Percentiles rank a stretch among this genome's conserved stretches.
phyloP scores from a whole-genome alignment of 2,797 vertebrate genomes.

The Hybognathus amarus region DNA sequence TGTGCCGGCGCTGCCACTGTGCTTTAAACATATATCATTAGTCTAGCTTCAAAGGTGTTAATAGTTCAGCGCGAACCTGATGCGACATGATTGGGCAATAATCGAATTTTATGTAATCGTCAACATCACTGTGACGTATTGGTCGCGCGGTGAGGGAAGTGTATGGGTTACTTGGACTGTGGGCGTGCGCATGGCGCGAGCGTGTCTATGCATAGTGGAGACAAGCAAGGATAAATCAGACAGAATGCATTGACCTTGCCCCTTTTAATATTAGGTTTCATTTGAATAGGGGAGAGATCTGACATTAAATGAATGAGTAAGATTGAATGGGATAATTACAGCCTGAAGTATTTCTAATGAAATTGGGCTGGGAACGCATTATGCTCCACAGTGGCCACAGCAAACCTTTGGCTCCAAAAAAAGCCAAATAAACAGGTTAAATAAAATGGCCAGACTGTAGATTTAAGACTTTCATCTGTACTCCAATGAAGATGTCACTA shows the following conservation, averaged over 20 bases:
- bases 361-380: background rate
- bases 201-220: constrained; percentile 34
- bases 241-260: constrained; percentile 38
- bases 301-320: constrained; percentile 18
- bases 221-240: constrained; percentile 28
- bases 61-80: constrained; percentile 11
- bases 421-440: background rate
- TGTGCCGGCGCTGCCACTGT: background rate
- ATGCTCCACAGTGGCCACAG: background rate
- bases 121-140: constrained; percentile 65
- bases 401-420: background rate
- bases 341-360: background rate
- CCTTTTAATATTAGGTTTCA: constrained; percentile 26
- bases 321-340: constrained; percentile 17
- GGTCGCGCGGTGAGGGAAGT: constrained; percentile 49
- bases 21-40: background rate
- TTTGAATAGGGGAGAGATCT: constrained; percentile 19
- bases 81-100: constrained; percentile 58
- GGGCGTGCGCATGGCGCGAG: constrained; percentile 46
- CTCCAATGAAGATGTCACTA: background rate
- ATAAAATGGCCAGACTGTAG: background rate
- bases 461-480: background rate
- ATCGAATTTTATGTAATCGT: constrained; percentile 69
- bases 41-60: constrained; percentile 9
- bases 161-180: constrained; percentile 36